Conservation (phyloP, 2,113 vertebrate species). For the Charina bottae region DNA sequence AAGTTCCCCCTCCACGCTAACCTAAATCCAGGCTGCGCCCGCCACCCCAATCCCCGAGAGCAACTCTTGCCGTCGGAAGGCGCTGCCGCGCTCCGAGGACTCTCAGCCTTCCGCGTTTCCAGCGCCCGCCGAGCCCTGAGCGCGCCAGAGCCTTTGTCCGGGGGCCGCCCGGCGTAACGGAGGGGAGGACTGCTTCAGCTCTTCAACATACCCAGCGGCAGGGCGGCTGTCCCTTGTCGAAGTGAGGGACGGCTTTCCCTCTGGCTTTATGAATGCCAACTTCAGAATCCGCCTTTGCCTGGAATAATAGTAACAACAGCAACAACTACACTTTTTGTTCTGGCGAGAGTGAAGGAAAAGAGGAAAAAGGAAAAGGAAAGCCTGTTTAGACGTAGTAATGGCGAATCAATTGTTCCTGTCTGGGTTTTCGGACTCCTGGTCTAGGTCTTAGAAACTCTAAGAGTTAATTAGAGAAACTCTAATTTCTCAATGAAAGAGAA, state of each 20-base stretch:
- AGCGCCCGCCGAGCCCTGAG: neutral
- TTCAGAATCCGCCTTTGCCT: neutral
- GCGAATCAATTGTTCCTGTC: neutral
- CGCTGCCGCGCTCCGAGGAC: neutral
- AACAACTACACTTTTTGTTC: neutral
- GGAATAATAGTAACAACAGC: neutral
- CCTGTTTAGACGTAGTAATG: neutral
- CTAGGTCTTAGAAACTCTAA: neutral
- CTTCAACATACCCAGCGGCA: neutral
- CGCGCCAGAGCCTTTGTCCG: neutral
- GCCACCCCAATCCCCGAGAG: neutral
- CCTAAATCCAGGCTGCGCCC: neutral
- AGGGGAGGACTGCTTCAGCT: neutral
- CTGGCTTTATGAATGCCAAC: no score
- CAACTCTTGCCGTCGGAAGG: no score
- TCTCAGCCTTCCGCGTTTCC: neutral
- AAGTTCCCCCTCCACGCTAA: neutral
- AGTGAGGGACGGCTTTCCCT: no score
- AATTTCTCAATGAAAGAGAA: neutral
- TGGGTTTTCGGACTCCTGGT: neutral
- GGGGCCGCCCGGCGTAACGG: neutral
- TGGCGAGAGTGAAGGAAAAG: neutral
- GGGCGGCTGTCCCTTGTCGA: neutral
- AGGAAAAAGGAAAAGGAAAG: neutral
- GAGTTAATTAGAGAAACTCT: no score